Evolutionary conservation across 1,140 invertebrate genomes (phyloP), one percentile per base, ranked within the genome.

Genomic region (Drosophila bipectinata): DNA sequence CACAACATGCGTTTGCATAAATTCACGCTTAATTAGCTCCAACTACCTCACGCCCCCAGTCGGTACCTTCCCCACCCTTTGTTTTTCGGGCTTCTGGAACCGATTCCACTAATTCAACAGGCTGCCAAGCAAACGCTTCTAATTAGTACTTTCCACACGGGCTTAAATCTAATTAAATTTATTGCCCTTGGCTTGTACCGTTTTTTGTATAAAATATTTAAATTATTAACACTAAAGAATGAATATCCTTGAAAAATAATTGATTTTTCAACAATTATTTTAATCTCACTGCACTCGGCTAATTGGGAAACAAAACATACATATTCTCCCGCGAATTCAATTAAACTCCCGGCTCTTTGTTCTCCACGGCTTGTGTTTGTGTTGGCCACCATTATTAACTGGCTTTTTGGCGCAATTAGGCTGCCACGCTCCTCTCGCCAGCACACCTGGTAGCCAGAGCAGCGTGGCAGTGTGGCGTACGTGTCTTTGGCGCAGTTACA

Each of bases 1-100:
- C 71, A 85, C 83, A 87, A 88, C 82, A 82, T 85, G 83, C 83
- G 74, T 72, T 75, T 88, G 83, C 82, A 85, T 85, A 85, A 85
- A 85, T 85, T 88, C 62, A 82, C 83, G 82, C 83, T 82, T 88
- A 85, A 85, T 85, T 85, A 87, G 83, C 78, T 41, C 30, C 52
- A 5, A 1, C 68, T 26, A 24, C 51, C 56, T 54, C 72, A 55
- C 54, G 49, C 64, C 54, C 54, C 14, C 3, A 3, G 14, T 0
- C 18, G 9, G 1, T 15, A n/a, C 30, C 6, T 6, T 47, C 15
- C 9, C 15, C 30, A 6, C 4, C 24, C 3, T 21, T 1, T 3
- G 8, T 9, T 9, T n/a, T 28, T 18, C 18, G 14, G 14, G 10
- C 28, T 30, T 7, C 28, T 30, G 5, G 34, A n/a, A 24, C 39